Base-by-base conservation (phyloP, 2,888 invertebrate genomes). In the Erynnis tages region DNA sequence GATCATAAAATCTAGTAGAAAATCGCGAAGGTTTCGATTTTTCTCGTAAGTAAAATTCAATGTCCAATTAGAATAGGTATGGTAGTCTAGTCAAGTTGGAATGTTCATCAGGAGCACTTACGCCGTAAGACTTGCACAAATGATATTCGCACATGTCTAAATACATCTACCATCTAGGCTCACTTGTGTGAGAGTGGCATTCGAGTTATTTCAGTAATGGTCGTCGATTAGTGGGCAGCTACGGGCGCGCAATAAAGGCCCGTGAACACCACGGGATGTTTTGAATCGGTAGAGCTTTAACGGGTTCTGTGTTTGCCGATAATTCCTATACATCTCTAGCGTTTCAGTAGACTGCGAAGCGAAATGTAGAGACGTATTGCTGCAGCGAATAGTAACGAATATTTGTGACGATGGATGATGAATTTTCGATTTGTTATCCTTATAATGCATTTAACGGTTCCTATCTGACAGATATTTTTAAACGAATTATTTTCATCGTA, bases 221-320 rank as follows among this genome's bases (percentile, higher is more conserved):
- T 73, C 74, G 79, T 83, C 86, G 86, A 85, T 87, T 86, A 86
- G 85, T 81, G 80, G 77, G 78, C 78, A 84, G 77, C 82, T 75
- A 79, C 79, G 80, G 81, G 76, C 66, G 69, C 62, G 82, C 67
- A 74, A 79, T 88, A 86, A 86, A 83, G 79, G 75, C 71, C 71
- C 69, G 76, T 75, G 74, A 72, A 70, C 73, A 60, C 79, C 72
- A 82, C 86, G 86, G 88, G 88, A 88, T 87, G 88, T 88, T 88
- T 80, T 83, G 86, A 83, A 86, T 84, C 81, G 85, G 80, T 77
- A 76, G 76, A 76, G 73, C 71, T 85, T 88, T 87, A 84, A 83
- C 79, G 71, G 78, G 72, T 66, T 65, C 76, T 76, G 79, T 84
- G 85, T 83, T 85, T 81, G 78, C 76, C 85, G 77, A 84, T 85